A percentile compares a stretch with the other conserved stretches of the same genome.
Evolutionary conservation across 2,888 invertebrate genomes (phyloP).

Genomic region (Watsonalla cultraria): DNA sequence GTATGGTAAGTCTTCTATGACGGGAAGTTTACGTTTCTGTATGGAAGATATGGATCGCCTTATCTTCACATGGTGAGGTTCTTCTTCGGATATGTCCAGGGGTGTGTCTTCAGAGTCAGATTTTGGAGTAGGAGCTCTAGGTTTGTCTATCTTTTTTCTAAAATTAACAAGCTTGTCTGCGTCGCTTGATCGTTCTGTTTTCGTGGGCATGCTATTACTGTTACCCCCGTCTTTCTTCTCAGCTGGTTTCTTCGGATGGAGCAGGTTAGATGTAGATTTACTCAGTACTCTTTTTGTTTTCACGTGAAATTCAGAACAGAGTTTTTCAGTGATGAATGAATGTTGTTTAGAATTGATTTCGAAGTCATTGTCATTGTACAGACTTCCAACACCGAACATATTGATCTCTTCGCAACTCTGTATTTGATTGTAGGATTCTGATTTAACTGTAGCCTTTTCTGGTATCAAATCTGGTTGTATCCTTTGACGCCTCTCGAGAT

Average conservation of each 20-base stretch:
- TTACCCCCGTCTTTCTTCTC: constrained; percentile 72
- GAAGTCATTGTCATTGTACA: constrained; percentile 78
- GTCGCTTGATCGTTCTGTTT: constrained; percentile 60
- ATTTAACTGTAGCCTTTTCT: constrained; percentile 69
- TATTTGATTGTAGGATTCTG: constrained; percentile 73
- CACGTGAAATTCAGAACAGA: constrained; percentile 84
- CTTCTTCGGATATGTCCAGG: constrained; percentile 64
- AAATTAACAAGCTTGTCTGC: constrained; percentile 62
- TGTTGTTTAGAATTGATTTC: constrained; percentile 77
- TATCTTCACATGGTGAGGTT: constrained; percentile 70
- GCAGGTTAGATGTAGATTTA: constrained; percentile 81
- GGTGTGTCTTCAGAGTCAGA: constrained; percentile 60
- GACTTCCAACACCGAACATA: constrained; percentile 75
- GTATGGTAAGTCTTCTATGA: constrained; percentile 83
- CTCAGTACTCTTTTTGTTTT: constrained; percentile 82
- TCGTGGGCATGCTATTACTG: constrained; percentile 73
- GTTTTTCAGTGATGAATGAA: constrained; percentile 83
- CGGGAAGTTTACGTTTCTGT: constrained; percentile 73
- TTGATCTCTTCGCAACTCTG: constrained; percentile 76
- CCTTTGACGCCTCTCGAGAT: constrained; percentile 70
- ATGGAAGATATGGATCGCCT: constrained; percentile 75
- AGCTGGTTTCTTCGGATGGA: constrained; percentile 78
- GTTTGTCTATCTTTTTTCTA: constrained; percentile 71
- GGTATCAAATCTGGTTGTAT: constrained; percentile 75
- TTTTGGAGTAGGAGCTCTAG: constrained; percentile 70